Base-by-base conservation (phyloP, 2,797 vertebrate genomes). In the Scleropages formosus region DNA sequence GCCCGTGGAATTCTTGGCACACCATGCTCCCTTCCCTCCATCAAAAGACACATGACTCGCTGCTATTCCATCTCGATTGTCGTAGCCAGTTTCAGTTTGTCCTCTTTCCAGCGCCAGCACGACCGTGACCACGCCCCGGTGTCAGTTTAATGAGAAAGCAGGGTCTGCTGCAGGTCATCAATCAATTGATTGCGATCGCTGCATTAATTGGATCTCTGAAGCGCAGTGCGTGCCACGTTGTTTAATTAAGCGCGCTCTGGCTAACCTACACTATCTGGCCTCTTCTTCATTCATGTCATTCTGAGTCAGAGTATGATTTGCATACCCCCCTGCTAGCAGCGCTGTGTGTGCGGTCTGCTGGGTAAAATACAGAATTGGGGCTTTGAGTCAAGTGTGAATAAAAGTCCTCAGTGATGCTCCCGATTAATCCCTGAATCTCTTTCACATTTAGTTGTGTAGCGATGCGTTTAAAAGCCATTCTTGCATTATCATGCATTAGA, bases 121-220 rank as follows among this genome's bases (percentile, higher is more conserved):
- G 13, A 12, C 22, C 12, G 49, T 66, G 49, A 68, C 44, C 46
- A 16, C 44, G 47, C 46, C 65, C n/a, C 49, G n/a, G 49, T 22
- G 44, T 68, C 66, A 24, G 49, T 44, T n/a, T 22, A 47, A 68
- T 24, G 44, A 22, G 49, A 46, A 12, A 49, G 49, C 66, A 68
- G 66, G 49, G 66, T 22, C 46, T 68, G 44, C 49, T 68, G 46
- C 26, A 68, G n/a, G 44, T n/a, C 66, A 68, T 13, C 39, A 68
- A 49, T 39, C 46, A 68, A 39, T 13, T 49, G 66, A 66, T n/a
- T 49, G 66, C n/a, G 24, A 22, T 49, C 13, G 24, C 20, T 68
- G 66, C 39, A 49, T 68, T 46, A 68, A 68, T 49, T n/a, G 44
- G 11, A 68, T 13, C 10, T 68, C 46, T 46, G 46, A 68, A 68